A percentile compares a stretch with the other conserved stretches of the same genome.
phyloP scores from a whole-genome alignment of 2,888 invertebrate genomes.

The Baronia brevicornis region DNA sequence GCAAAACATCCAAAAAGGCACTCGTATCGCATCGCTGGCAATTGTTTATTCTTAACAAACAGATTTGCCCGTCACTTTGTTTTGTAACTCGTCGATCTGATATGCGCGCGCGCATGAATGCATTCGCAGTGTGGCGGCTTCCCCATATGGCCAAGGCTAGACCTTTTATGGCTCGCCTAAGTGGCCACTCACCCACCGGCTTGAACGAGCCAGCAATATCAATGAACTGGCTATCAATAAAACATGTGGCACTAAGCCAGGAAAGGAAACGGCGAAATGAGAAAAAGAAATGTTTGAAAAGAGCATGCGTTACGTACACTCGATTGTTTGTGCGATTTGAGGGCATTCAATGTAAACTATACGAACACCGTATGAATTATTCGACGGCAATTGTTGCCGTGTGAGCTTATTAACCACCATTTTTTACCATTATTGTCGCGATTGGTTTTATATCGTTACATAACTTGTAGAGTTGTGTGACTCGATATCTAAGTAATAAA shows the following conservation, averaged over 20 bases:
- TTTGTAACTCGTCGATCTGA: conserved; percentile 59
- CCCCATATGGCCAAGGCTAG: conserved; percentile 73
- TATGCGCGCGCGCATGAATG: conserved; percentile 68
- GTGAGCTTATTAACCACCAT: conserved; percentile 28
- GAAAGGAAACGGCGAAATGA: conserved; percentile 71
- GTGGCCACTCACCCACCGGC: conserved; percentile 72
- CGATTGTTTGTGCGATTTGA: conserved; percentile 65
- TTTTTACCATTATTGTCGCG: conserved; percentile 34
- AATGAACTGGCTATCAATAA: conserved; percentile 75
- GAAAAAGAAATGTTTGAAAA: conserved; percentile 71
- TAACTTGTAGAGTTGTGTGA: conserved; percentile 44
- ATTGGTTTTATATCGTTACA: conserved; percentile 51
- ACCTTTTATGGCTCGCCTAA: conserved; percentile 72
- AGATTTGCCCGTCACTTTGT: conserved; percentile 43
- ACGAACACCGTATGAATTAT: conserved; percentile 58
- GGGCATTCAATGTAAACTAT: conserved; percentile 67
- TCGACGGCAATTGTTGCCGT: conserved; percentile 32
- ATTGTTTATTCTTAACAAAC: conserved; percentile 12
- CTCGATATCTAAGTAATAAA: conserved; percentile 26
- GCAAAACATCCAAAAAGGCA: conserved; percentile 9
- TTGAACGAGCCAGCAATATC: conserved; percentile 74
- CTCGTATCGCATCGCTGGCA: conserved; percentile 1
- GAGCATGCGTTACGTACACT: conserved; percentile 58
- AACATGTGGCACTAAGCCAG: conserved; percentile 71
- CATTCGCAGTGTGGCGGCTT: conserved; percentile 63